phyloP scores from a whole-genome alignment of 2,113 vertebrate species.

The Bostrychus sinensis region DNA sequence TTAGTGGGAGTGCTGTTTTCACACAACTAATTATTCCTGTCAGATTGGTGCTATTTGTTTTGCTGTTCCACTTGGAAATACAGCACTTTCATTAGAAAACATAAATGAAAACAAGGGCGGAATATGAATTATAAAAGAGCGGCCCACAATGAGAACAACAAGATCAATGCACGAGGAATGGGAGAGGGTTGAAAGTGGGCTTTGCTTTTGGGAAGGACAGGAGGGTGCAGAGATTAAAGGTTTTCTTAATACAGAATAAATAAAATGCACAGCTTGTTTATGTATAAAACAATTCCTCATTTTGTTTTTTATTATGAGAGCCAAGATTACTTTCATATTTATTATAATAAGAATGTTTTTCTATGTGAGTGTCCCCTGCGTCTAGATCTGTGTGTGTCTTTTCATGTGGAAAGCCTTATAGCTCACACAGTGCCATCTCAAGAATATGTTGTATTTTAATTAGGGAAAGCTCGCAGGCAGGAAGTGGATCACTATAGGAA shows the following conservation, averaged over 20 bases:
- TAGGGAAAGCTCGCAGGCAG: not conserved
- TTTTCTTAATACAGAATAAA: constrained; percentile 5
- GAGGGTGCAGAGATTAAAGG: constrained; percentile 13
- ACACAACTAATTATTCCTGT: constrained; percentile 14
- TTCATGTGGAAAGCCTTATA: not conserved
- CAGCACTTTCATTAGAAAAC: constrained; percentile 12
- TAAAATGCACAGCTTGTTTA: not conserved
- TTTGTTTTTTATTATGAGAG: not conserved
- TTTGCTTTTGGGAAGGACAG: constrained; percentile 10
- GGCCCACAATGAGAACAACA: constrained; percentile 4
- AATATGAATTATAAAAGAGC: constrained; percentile 5
- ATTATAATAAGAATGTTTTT: not conserved
- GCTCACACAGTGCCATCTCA: constrained; percentile 1
- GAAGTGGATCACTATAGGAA: not conserved
- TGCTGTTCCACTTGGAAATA: constrained; percentile 8
- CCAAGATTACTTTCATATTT: not conserved
- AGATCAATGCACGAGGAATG: constrained; percentile 1
- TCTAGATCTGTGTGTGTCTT: not conserved
- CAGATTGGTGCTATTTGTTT: constrained; percentile 2
- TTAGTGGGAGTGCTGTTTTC: not conserved
- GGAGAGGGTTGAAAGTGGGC: constrained; percentile 1
- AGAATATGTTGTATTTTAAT: constrained; percentile 2
- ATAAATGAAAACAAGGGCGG: constrained; percentile 10
- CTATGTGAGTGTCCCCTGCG: not conserved
- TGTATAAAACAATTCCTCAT: not conserved